These are phyloP conservation scores for Thamnophis sirtalis DNA, from an alignment of 2,113 vertebrate species.

Conservation along the genomic window DNA sequence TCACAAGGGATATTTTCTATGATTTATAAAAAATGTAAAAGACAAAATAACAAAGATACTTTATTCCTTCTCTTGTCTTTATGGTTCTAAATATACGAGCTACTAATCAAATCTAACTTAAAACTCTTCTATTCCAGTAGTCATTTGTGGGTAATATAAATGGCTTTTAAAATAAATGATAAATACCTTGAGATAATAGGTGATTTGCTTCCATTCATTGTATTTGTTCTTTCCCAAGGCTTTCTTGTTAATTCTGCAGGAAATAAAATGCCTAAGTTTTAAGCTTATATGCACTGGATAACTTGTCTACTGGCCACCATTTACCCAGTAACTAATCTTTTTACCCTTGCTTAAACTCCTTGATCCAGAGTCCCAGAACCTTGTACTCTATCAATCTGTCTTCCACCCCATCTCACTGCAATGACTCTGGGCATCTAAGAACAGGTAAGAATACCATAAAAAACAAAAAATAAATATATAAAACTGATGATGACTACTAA, in stretches of 20 bases:
- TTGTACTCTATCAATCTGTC: background rate
- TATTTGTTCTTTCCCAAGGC: conserved; percentile 95
- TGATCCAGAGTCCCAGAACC: background rate
- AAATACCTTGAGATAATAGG: conserved; percentile 95
- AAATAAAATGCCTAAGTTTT: conserved; percentile 19
- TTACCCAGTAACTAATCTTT: background rate
- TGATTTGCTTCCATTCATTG: conserved; percentile 98
- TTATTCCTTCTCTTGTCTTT: background rate
- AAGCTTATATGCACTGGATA: background rate
- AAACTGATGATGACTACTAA: background rate
- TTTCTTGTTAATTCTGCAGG: conserved; percentile 92
- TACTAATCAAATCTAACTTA: background rate
- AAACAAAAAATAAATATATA: background rate
- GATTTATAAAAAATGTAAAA: background rate
- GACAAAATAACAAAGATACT: background rate
- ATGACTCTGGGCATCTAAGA: background rate
- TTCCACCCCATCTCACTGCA: background rate
- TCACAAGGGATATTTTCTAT: background rate
- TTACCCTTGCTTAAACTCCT: background rate
- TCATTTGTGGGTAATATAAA: background rate
- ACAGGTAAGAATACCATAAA: background rate
- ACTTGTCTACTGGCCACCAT: background rate
- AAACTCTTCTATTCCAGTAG: background rate
- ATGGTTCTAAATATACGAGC: background rate
- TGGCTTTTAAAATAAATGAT: background rate